A percentile compares a stretch with the other conserved stretches of the same genome.
Conservation (phyloP, 2,797 vertebrate species). For the Tapera naevia region DNA sequence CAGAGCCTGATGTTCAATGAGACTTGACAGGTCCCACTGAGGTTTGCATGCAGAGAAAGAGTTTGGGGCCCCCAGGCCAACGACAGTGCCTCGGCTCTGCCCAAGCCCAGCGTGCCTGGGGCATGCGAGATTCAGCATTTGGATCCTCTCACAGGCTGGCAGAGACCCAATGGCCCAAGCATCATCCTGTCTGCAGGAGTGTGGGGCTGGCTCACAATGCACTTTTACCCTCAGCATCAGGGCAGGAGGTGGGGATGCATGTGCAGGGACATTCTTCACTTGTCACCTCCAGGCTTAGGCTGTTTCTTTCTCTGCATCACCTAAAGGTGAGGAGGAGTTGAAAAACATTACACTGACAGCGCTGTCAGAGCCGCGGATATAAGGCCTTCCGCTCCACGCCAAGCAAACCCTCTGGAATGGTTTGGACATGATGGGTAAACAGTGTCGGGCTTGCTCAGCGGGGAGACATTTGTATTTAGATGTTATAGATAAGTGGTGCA, state of each 20-base stretch:
- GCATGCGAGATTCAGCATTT: background rate
- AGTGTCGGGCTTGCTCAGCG: constrained; percentile 40
- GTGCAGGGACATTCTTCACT: background rate
- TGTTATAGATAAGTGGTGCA: constrained; percentile 70
- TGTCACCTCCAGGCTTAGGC: background rate
- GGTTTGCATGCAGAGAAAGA: accelerated
- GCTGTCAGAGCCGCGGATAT: background rate
- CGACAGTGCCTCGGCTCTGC: background rate
- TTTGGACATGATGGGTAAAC: constrained; percentile 65
- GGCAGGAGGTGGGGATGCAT: background rate
- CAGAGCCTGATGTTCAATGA: background rate
- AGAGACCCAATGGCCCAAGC: background rate
- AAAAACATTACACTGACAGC: constrained; percentile 15
- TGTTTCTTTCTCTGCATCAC: background rate
- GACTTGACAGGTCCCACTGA: background rate
- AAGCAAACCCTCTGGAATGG: constrained; percentile 54
- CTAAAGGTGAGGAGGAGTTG: constrained; percentile 48
- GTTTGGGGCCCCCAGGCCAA: background rate
- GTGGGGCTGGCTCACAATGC: accelerated
- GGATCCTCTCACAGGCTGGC: constrained; percentile 34
- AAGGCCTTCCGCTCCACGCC: constrained; percentile 29
- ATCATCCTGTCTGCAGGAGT: background rate
- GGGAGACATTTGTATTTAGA: constrained; percentile 68
- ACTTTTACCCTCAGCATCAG: background rate
- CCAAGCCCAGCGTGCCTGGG: background rate